Evolutionary conservation across 2,888 invertebrate species (phyloP), one percentile per base, ranked within the genome.

Genomic region (Acleris cristana): DNA sequence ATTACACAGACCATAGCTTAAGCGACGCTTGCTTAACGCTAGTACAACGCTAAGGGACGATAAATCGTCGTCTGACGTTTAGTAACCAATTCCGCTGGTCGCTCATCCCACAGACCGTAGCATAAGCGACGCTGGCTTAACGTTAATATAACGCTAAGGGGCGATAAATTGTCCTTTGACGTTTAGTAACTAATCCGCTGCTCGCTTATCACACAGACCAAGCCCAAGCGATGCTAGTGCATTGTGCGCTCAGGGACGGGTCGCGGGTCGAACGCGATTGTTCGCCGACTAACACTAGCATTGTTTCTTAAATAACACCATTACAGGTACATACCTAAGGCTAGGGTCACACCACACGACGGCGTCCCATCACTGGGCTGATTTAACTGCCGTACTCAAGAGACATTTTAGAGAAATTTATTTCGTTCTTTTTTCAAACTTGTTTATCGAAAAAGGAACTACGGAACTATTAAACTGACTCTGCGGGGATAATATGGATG

Each of bases 251-350:
- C 45, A 58, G 58, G 53, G 34, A 55, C n/a, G 40, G 54, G 58
- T 64, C 58, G 64, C 53, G 53, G 58, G 64, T 58, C 53, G 58
- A n/a, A 5, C 23, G 56, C 59, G 64, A 65, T 65, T 65, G 65
- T 65, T 60, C 60, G 49, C 60, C 18, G 34, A 49, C 49, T 54
- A 53, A 52, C 58, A 53, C 53, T 54, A 48, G 64, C 59, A 59
- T 49, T 55, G 58, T 57, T 57, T 57, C 57, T 57, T 57, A 44
- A 57, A 57, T 26, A 53, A 56, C 56, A 56, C 21, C 44, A 21
- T 56, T 56, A 56, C 40, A 40, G 40, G 40, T 19, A 30, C 19
- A 34, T 18, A 6, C 4, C 14, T 44, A 19, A 19, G 8, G 30
- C 12, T 54, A 18, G 18, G 34, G 34, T 53, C 48, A 48, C 18